Percentiles rank a stretch among this genome's conserved stretches.
These are phyloP conservation scores for Listronotus oregonensis DNA, from an alignment of 1,140 invertebrate genomes.

Conservation along the genomic window DNA sequence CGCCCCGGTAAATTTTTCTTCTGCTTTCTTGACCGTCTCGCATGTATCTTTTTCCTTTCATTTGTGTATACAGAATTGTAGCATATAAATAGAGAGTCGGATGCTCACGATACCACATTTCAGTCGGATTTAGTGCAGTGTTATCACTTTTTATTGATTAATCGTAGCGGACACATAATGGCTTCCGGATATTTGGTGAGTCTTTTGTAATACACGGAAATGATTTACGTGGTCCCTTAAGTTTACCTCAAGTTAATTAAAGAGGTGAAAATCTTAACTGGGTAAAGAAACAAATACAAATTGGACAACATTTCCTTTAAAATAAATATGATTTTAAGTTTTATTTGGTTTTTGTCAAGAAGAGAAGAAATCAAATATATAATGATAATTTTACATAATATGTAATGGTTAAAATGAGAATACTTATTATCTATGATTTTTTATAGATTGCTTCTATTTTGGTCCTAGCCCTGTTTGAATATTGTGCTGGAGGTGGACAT, in stretches of 20 bases:
- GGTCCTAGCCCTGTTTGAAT: conserved; percentile 41
- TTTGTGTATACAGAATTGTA: conserved; percentile 41
- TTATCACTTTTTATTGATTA: conserved; percentile 29
- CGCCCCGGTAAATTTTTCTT: conserved; percentile 47
- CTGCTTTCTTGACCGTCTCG: conserved; percentile 45
- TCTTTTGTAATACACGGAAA: neutral
- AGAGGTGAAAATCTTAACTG: too few species aligned
- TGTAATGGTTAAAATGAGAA: too few species aligned
- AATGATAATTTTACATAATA: too few species aligned
- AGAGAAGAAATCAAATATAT: too few species aligned
- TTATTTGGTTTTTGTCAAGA: neutral
- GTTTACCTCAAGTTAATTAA: too few species aligned
- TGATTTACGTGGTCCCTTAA: too few species aligned
- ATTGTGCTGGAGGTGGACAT: conserved; percentile 39
- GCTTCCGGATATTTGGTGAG: conserved; percentile 46
- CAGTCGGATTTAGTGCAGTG: conserved; percentile 45
- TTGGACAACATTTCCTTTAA: neutral
- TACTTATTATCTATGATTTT: too few species aligned
- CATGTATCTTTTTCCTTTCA: conserved; percentile 46
- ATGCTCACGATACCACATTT: conserved; percentile 40
- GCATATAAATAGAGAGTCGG: conserved; percentile 47
- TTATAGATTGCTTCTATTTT: conserved; percentile 48
- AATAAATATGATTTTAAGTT: neutral
- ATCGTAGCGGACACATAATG: conserved; percentile 42
- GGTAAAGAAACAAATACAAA: too few species aligned